Evolutionary conservation across 2,113 vertebrate genomes (phyloP), one percentile per base, ranked within the genome.

Genomic region (Planiliza haematocheilus): DNA sequence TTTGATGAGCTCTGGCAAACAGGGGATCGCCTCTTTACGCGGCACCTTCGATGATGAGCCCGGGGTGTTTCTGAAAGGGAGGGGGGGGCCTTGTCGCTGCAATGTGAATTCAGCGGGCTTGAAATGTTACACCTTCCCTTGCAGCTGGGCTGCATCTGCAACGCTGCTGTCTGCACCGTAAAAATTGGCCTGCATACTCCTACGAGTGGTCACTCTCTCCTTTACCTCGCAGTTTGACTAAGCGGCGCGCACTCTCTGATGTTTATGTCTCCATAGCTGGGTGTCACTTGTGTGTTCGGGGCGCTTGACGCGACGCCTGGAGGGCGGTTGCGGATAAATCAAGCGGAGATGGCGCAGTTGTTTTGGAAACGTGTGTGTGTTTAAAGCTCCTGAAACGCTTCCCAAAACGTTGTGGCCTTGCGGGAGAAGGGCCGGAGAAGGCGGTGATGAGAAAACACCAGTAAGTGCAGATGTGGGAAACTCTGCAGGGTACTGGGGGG

Each of bases 61-160:
- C 24, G 53, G 72, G 84, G 24, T n/a, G 24, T 30, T 2, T 30
- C 5, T 30, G 2, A 30, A 5, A 30, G 24, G 24, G 24, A 30
- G 24, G 76, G 92, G 63, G 65, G 41, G 39, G 82, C 86, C 88
- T 93, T 91, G 88, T 93, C 89, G 85, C 90, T 36, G 39, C 20
- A 49, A 81, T 93, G 94, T 94, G 94, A 96, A 94, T 93, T 93
- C 91, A 82, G 91, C 79, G 87, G 81, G 93, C 75, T 94, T 94
- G 95, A 96, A 97, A 96, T 94, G 92, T 95, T 95, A 96, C 96
- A 95, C 96, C 94, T 93, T 87, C 77, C 63, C 78, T 69, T 87
- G 94, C 97, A 98, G 96, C 96, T 97, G 96, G 95, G 93, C 94
- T 70, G 85, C 95, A 97, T 97, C 96, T 96, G 96, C 94, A 96